Evolutionary conservation across 2,888 invertebrate species (phyloP).

Genomic region (Holacanthella duospinosa): DNA sequence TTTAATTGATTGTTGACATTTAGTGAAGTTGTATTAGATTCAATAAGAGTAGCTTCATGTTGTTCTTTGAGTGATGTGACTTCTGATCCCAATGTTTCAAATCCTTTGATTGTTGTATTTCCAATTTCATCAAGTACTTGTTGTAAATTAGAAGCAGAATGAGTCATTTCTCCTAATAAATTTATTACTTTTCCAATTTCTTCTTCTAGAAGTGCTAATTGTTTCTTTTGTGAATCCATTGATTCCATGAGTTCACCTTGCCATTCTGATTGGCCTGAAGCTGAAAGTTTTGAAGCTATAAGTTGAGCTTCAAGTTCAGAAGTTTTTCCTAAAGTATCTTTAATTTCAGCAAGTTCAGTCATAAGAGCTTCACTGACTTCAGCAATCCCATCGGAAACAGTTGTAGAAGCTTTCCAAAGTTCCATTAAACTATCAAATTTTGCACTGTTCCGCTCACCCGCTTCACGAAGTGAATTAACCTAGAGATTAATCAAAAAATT

Average conservation of each 20-base stretch:
- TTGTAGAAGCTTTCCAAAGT: slow-evolving; percentile 20
- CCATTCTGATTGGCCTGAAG: slow-evolving; percentile 21
- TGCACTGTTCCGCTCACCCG: slow-evolving; percentile 23
- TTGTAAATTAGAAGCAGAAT: slow-evolving; percentile 24
- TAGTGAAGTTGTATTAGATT: not conserved
- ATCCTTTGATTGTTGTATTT: slow-evolving; percentile 17
- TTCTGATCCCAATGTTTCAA: slow-evolving; percentile 7
- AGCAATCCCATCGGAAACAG: slow-evolving; percentile 13
- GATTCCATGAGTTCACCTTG: slow-evolving; percentile 31
- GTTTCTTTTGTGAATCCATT: slow-evolving; percentile 31
- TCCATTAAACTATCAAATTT: slow-evolving; percentile 31
- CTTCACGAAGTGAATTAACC: slow-evolving; percentile 22
- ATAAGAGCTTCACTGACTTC: slow-evolving; percentile 27
- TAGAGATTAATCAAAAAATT: slow-evolving; percentile 6
- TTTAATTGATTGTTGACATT: slow-evolving; percentile 39
- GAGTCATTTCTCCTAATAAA: slow-evolving; percentile 29
- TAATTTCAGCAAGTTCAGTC: slow-evolving; percentile 33
- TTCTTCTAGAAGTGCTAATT: slow-evolving; percentile 33
- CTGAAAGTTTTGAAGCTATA: slow-evolving; percentile 12
- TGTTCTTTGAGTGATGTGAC: not conserved
- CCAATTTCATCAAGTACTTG: slow-evolving; percentile 19
- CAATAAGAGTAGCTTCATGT: slow-evolving; percentile 6
- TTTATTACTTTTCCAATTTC: slow-evolving; percentile 31
- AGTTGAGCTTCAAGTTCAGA: slow-evolving; percentile 25
- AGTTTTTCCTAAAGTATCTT: slow-evolving; percentile 26